These are phyloP conservation scores for Uropetala carovei DNA, from an alignment of 2,888 invertebrate species.

Conservation along the genomic window DNA sequence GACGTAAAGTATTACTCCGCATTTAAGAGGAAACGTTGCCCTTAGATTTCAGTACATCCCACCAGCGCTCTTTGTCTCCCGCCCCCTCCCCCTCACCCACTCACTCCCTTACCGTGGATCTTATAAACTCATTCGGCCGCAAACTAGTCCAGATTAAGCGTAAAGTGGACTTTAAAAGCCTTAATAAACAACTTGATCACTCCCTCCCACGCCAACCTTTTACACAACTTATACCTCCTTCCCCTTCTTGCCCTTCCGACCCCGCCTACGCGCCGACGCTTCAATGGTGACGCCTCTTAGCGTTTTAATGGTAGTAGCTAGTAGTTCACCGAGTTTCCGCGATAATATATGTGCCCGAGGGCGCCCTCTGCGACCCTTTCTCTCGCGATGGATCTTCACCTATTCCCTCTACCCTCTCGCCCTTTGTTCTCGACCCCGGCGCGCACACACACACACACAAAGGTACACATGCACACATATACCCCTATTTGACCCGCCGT, in stretches of 20 bases:
- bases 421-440: constrained; percentile 7
- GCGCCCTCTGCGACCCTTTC: background rate
- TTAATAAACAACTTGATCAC: constrained; percentile 29
- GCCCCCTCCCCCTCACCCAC: too few relatives aligned
- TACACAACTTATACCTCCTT: background rate
- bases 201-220: background rate
- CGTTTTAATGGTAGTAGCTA: background rate
- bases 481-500: constrained; percentile 2
- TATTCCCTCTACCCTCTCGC: background rate
- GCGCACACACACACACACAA: background rate
- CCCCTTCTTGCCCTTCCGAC: background rate
- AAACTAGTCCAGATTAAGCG: constrained; percentile 1
- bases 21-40: background rate
- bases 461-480: background rate
- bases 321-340: background rate
- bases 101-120: background rate
- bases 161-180: constrained; percentile 11
- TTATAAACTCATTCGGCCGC: constrained; percentile 13
- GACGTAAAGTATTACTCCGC: background rate
- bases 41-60: background rate
- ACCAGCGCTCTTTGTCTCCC: too few relatives aligned
- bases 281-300: background rate
- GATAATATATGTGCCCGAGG: background rate
- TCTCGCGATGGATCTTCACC: background rate
- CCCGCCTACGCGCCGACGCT: too few relatives aligned